phyloP scores from a whole-genome alignment of 2,797 vertebrate species.

The Sternotherus odoratus region DNA sequence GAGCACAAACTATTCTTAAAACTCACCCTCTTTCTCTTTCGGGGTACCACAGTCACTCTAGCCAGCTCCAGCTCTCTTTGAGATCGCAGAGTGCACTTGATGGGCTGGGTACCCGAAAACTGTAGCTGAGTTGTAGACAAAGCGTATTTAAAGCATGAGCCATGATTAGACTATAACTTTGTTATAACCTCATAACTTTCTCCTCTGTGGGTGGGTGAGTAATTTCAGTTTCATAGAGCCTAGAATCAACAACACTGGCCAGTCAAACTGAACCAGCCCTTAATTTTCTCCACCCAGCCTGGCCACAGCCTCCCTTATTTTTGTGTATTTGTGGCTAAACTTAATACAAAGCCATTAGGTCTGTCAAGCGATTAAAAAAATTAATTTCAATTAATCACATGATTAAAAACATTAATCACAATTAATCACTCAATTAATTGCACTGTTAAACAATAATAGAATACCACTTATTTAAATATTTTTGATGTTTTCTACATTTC shows the following conservation, averaged over 20 bases:
- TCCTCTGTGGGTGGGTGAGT: neutral
- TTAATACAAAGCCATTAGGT: neutral
- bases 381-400: no score
- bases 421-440: no score
- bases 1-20: neutral
- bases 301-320: neutral
- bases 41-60: neutral
- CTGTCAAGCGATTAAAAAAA: no score
- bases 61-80: neutral
- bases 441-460: no score
- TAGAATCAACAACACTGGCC: neutral
- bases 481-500: no score
- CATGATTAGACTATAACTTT: slow-evolving; percentile 21
- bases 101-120: neutral
- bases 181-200: slow-evolving; percentile 4
- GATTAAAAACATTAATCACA: no score
- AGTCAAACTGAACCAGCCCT: neutral
- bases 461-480: no score
- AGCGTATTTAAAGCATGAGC: neutral
- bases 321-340: neutral
- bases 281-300: neutral
- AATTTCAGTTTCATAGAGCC: neutral
- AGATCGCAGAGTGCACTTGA: neutral
- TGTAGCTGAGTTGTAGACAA: neutral
- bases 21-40: neutral